Evolutionary conservation across 2,797 vertebrate genomes (phyloP).

Genomic region (Rousettus madagascariensis): DNA sequence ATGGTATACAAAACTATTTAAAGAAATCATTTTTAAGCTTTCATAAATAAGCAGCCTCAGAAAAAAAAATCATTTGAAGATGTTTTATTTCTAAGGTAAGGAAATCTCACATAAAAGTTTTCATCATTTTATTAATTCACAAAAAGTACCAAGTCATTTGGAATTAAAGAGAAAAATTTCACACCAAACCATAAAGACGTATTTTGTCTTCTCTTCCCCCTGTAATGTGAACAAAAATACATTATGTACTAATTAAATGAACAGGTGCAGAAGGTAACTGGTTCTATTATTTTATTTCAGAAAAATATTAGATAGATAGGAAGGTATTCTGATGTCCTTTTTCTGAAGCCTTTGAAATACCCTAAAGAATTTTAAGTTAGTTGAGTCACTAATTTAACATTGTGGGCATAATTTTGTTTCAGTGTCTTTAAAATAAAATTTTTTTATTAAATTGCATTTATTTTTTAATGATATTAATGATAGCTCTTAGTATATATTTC

Average conservation of each 20-base stretch:
- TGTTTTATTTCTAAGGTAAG: slow-evolving; percentile 69
- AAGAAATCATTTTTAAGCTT: not conserved
- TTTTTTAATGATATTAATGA: not conserved
- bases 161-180: slow-evolving; percentile 2
- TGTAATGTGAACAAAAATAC: slow-evolving; percentile 60
- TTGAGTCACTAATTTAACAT: not conserved
- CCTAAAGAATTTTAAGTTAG: not conserved
- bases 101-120: slow-evolving; percentile 51
- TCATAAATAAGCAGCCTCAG: slow-evolving; percentile 45
- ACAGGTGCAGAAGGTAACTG: not conserved
- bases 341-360: not conserved
- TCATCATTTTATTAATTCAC: slow-evolving; percentile 46
- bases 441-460: not conserved
- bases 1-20: not conserved
- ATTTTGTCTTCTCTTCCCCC: slow-evolving; percentile 46
- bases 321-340: not conserved
- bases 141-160: not conserved
- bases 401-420: not conserved
- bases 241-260: slow-evolving; percentile 26
- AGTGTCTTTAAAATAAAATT: not conserved
- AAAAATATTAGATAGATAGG: not conserved
- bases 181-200: not conserved
- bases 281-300: not conserved
- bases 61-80: slow-evolving; percentile 32
- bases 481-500: not conserved